These are phyloP conservation scores for Cyanoderma ruficeps DNA, from an alignment of 2,113 vertebrate genomes.

Conservation along the genomic window DNA sequence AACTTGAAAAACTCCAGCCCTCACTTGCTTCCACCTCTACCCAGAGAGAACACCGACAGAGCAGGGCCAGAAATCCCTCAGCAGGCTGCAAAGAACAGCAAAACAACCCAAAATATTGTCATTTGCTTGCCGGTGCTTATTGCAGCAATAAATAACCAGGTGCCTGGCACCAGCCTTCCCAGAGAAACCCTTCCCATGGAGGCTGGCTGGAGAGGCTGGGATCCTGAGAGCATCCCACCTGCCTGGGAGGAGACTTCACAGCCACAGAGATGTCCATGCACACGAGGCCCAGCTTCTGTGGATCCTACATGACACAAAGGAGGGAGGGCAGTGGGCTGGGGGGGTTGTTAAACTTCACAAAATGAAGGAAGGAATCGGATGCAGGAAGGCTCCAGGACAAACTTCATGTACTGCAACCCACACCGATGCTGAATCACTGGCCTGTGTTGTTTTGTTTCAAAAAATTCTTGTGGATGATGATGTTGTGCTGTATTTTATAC, in stretches of 20 bases:
- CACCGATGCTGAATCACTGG: slow-evolving; percentile 39
- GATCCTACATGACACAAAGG: background rate
- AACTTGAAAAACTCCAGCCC: background rate
- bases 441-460: background rate
- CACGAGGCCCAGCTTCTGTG: background rate
- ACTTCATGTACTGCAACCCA: background rate
- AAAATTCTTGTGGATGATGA: background rate
- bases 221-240: background rate
- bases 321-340: background rate
- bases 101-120: background rate
- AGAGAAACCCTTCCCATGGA: background rate
- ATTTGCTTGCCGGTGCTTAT: background rate
- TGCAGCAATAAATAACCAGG: background rate
- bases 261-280: background rate
- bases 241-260: background rate
- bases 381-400: background rate
- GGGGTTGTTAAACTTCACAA: background rate
- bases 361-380: background rate
- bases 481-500: background rate
- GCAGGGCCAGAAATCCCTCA: background rate
- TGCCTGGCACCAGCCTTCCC: background rate
- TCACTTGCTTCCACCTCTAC: background rate
- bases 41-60: background rate
- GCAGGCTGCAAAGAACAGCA: background rate
- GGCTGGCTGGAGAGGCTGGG: background rate